These are phyloP conservation scores for Pseudochirops cupreus DNA, from an alignment of 2,797 vertebrate genomes.

Conservation along the genomic window DNA sequence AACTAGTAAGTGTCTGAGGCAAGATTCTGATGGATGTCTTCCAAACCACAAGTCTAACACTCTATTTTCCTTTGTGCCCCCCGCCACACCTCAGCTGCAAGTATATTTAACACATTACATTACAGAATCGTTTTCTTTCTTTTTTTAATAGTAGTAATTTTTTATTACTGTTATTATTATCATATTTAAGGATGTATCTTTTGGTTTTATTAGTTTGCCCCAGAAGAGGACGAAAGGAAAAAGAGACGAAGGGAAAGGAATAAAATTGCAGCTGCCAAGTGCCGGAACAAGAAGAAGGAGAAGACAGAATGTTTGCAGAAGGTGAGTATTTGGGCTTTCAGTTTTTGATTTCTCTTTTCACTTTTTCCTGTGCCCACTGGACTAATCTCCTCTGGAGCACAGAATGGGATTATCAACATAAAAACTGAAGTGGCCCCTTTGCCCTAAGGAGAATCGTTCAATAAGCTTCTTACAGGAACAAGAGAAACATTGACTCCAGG, in stretches of 20 bases:
- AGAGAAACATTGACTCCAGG: constrained; percentile 16
- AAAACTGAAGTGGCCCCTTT: neutral
- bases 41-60: neutral
- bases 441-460: neutral
- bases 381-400: neutral
- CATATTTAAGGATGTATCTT: constrained; percentile 8
- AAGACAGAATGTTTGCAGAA: constrained; percentile 96
- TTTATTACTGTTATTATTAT: neutral
- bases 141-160: neutral
- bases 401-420: accelerated
- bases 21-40: neutral
- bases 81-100: neutral
- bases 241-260: constrained; percentile 96
- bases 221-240: constrained; percentile 92
- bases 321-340: constrained; percentile 83
- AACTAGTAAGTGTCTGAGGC: neutral
- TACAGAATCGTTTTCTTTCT: neutral
- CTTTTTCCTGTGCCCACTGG: neutral
- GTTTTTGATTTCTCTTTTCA: accelerated
- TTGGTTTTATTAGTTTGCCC: constrained; percentile 83
- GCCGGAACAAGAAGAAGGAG: constrained; percentile 98
- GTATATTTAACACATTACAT: neutral
- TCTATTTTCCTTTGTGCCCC: neutral
- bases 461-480: neutral
- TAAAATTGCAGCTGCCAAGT: constrained; percentile 97